These are phyloP conservation scores for Zosterops lateralis DNA, from an alignment of 2,113 vertebrate species.

Conservation along the genomic window DNA sequence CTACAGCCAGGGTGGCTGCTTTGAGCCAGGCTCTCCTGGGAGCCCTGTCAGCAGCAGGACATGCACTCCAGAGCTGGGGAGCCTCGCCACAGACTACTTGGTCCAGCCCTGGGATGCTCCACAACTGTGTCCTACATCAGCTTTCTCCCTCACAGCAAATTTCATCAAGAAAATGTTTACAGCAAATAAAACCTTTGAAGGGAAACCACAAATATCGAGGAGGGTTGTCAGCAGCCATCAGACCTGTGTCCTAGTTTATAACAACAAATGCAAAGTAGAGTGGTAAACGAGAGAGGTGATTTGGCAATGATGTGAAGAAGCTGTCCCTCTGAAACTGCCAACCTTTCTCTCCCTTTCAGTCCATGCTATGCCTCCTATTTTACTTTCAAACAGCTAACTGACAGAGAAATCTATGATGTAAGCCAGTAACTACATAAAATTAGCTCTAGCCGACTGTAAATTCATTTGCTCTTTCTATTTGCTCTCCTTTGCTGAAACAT, in stretches of 20 bases:
- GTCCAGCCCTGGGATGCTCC: too few relatives aligned
- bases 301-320: not conserved
- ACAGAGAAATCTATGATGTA: not conserved
- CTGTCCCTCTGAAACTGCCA: not conserved
- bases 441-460: not conserved
- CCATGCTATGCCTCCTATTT: not conserved
- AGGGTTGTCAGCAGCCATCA: not conserved
- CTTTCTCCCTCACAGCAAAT: not conserved
- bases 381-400: not conserved
- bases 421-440: not conserved
- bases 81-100: rapidly evolving
- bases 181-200: not conserved
- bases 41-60: rapidly evolving
- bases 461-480: constrained; percentile 13
- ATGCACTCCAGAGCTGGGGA: not conserved
- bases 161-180: not conserved
- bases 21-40: not conserved
- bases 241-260: not conserved
- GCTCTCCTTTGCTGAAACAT: not conserved
- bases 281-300: not conserved
- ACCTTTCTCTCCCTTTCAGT: not conserved
- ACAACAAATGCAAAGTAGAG: not conserved
- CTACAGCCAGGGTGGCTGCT: not conserved
- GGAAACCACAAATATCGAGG: not conserved
- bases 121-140: rapidly evolving